Base-by-base conservation (phyloP, 2,888 invertebrate genomes). In the Encarsia formosa region DNA sequence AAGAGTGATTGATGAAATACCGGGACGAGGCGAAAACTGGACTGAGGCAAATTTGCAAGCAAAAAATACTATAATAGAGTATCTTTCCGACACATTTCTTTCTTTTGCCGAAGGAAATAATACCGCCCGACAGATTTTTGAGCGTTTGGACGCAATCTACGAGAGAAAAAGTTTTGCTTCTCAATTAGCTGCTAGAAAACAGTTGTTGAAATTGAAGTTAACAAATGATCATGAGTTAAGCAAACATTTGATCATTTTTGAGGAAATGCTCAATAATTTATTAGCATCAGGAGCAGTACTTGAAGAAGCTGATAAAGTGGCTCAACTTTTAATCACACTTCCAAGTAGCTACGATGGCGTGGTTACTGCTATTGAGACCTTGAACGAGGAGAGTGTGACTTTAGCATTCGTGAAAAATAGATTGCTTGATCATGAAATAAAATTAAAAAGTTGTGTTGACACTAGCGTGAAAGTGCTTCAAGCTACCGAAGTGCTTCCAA, bases 311-410 rank as follows among this genome's bases (percentile, higher is more conserved):
- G n/a, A n/a, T n/a, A n/a, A n/a, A n/a, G n/a, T 72, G 3, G 58
- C 67, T 1, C 67, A 71, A 54, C 59, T 71, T n/a, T 56, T 72
- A 13, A 34, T 70, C 2, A 68, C 69, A 13, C 48, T 72, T 23
- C 70, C 71, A 8, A 11, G 61, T n/a, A 45, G 55, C 16, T 71
- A 71, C 56, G 65, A 71, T 49, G 67, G 67, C 5, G 61, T 72
- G 3, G 61, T 70, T n/a, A 71, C 71, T 9, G 71, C 73, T 0
- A 61, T 73, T 1, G 68, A 71, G 59, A 70, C 68, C 1, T 57
- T 72, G 23, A 54, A 63, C 0, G 66, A 69, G 49, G 66, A 62
- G 52, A 59, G 59, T 39, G 54, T 71, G 44, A 72, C 64, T 0
- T 52, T 72, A 16, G 63, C 59, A 11, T 70, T 70, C 59, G 69